Evolutionary conservation across 2,888 invertebrate species (phyloP).

Genomic region (Microctonus brassicae): DNA sequence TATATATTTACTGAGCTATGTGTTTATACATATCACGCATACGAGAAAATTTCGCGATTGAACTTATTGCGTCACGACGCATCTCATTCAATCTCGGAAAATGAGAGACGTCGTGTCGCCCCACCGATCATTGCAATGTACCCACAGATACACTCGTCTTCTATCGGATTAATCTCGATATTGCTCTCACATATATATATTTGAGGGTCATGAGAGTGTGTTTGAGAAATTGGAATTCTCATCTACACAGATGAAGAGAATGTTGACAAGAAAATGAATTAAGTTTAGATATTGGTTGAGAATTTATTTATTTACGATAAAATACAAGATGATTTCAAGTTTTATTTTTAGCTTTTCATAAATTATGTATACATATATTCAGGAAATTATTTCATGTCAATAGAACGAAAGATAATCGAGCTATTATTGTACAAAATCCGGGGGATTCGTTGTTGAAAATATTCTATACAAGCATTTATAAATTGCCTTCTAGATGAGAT

Average conservation of each 20-base stretch:
- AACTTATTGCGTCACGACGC: conserved; percentile 1
- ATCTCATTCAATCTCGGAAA: background rate
- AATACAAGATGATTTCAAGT: background rate
- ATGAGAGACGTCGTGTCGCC: background rate
- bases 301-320: background rate
- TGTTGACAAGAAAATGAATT: background rate
- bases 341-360: background rate
- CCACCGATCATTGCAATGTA: background rate
- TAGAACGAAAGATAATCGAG: background rate
- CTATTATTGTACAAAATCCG: background rate
- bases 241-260: background rate
- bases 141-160: background rate
- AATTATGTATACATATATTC: too few species aligned
- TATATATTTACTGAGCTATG: background rate
- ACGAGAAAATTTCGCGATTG: background rate
- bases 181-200: background rate
- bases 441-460: background rate
- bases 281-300: background rate
- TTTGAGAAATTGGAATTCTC: background rate
- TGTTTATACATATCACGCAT: background rate
- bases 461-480: background rate
- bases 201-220: background rate
- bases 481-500: conserved; percentile 1
- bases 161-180: conserved; percentile 6
- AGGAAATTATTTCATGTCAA: background rate